Evolutionary conservation across 2,113 vertebrate species (phyloP).

Genomic region (Elaphurus davidianus): DNA sequence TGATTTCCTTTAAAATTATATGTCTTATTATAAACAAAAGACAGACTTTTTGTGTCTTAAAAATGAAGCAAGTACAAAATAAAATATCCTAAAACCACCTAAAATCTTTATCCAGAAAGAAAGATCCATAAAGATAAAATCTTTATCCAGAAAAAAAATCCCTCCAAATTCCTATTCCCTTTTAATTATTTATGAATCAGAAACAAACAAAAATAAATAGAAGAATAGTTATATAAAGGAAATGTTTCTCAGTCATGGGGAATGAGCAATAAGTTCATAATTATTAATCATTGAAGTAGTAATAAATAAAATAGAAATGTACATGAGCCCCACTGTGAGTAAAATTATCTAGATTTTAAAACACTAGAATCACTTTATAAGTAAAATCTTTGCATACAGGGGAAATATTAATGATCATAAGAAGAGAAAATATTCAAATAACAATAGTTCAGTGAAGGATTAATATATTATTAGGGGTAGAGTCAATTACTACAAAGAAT

Average conservation of each 20-base stretch:
- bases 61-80: not conserved
- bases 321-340: not conserved
- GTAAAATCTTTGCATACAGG: not conserved
- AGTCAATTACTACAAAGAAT: not conserved
- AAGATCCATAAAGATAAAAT: not conserved
- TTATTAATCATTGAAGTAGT: not conserved
- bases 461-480: not conserved
- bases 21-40: not conserved
- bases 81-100: not conserved
- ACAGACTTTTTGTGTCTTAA: not conserved
- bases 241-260: not conserved
- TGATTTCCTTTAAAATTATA: not conserved
- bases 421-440: not conserved
- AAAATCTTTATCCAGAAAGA: not conserved
- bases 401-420: not conserved
- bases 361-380: not conserved
- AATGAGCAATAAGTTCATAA: not conserved
- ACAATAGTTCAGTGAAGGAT: not conserved
- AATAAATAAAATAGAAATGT: not conserved
- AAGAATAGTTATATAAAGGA: not conserved
- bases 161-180: not conserved
- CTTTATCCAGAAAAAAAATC: not conserved
- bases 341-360: not conserved
- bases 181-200: not conserved
- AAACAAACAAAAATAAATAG: not conserved